Evolutionary conservation across 2,113 vertebrate species (phyloP), one percentile per base, ranked within the genome.

Genomic region (Platichthys flesus): DNA sequence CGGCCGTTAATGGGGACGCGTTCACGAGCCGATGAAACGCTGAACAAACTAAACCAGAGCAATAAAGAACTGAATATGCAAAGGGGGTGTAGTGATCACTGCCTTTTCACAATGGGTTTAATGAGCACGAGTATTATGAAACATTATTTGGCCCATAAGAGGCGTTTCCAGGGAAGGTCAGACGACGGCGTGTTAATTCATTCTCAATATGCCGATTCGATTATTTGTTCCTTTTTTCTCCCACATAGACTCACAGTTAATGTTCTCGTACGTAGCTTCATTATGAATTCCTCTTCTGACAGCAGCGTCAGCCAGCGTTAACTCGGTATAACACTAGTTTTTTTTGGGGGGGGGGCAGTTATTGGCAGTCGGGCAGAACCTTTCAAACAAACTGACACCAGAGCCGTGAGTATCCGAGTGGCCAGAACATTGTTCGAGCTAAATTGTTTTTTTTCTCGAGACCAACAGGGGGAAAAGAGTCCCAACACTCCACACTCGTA

Each of bases 1-100:
- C 64, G 45, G 58, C 56, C 52, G 84, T 49, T 83, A 80, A 84
- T 61, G 58, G 67, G 67, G 21, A 71, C 68, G 57, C 74, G 72
- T 47, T 45, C 37, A 59, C n/a, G 31, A 59, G 62, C 59, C 51
- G 76, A 67, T 57, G 59, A 84, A 72, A 87, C 61, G 79, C 82
- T 84, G 71, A 85, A 21, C 26, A 85, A 81, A 86, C 71, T 67
- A 64, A 73, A 88, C 26, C 37, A 40, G 71, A 56, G 20, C 55
- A 58, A 59, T 74, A 61, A 83, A n/a, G 20, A 65, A 18, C 37
- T 59, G 49, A 60, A 58, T 35, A 47, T 56, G 21, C 49, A 20
- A 23, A 61, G 75, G 70, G 83, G 76, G 70, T 70, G 70, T 9
- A n/a, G 40, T 31, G 42, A 10, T 42, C 72, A 82, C 47, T 67